phyloP scores from a whole-genome alignment of 2,888 invertebrate species.

The Tenthredo amoena region DNA sequence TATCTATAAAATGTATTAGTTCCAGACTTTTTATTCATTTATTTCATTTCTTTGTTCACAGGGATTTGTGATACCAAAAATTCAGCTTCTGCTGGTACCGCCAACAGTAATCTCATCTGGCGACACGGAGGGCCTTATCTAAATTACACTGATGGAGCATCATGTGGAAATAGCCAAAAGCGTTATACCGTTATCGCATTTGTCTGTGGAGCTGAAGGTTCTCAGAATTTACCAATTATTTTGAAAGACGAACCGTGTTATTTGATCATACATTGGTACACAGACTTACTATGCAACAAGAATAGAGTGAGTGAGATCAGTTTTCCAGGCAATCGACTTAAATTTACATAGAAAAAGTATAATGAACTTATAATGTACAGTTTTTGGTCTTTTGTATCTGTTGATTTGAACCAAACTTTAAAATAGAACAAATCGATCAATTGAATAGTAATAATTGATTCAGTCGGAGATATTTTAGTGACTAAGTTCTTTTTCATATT shows the following conservation, averaged over 20 bases:
- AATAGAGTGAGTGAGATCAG: conserved; percentile 58
- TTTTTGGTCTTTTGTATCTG: neutral
- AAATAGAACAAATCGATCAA: neutral
- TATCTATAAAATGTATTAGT: neutral
- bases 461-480: neutral
- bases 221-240: conserved; percentile 60
- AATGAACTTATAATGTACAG: neutral
- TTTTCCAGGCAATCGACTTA: neutral
- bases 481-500: conserved; percentile 2
- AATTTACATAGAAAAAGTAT: neutral
- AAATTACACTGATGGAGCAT: conserved; percentile 72
- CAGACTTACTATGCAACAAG: conserved; percentile 66
- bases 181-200: conserved; percentile 70
- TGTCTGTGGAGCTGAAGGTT: conserved; percentile 65
- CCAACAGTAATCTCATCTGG: conserved; percentile 70
- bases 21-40: conserved; percentile 41
- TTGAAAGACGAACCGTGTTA: conserved; percentile 66
- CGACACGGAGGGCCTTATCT: conserved; percentile 70
- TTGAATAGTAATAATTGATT: neutral
- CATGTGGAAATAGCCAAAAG: conserved; percentile 60
- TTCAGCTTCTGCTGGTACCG: conserved; percentile 65
- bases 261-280: conserved; percentile 68
- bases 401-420: neutral
- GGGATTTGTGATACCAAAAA: conserved; percentile 66
- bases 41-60: conserved; percentile 52